Evolutionary conservation across 2,797 vertebrate genomes (phyloP).

Genomic region (Acomys russatus): DNA sequence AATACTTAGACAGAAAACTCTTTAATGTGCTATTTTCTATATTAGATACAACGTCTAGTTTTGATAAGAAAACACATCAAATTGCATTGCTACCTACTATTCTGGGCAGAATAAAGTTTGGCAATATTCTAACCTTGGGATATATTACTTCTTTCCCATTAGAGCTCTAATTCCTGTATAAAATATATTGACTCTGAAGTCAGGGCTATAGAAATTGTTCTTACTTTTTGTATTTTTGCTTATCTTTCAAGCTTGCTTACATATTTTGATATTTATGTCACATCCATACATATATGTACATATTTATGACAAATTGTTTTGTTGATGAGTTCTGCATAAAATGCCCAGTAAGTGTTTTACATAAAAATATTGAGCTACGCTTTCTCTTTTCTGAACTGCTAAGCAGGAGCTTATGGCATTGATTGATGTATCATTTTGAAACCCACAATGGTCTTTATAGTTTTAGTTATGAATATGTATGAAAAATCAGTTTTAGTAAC

Average conservation of each 20-base stretch:
- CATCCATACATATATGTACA: neutral
- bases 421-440: conserved; percentile 82
- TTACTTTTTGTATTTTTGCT: conserved; percentile 55
- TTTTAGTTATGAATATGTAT: conserved; percentile 79
- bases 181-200: conserved; percentile 76
- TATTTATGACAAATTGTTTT: conserved; percentile 70
- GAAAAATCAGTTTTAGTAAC: conserved; percentile 80
- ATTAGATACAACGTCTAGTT: conserved; percentile 36
- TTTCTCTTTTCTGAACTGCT: conserved; percentile 73
- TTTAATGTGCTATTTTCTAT: conserved; percentile 74
- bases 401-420: conserved; percentile 81
- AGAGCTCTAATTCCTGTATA: conserved; percentile 70
- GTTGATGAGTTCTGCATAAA: conserved; percentile 80
- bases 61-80: conserved; percentile 54
- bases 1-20: conserved; percentile 5
- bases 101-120: conserved; percentile 75
- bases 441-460: conserved; percentile 61
- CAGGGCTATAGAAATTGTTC: conserved; percentile 56
- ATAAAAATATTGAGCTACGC: conserved; percentile 69
- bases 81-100: conserved; percentile 66
- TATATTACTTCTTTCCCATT: conserved; percentile 65
- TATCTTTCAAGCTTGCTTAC: conserved; percentile 47
- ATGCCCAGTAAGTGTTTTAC: conserved; percentile 56
- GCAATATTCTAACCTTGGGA: conserved; percentile 57
- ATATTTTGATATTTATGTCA: neutral